These are phyloP conservation scores for Nasonovia ribisnigri DNA, from an alignment of 2,888 invertebrate species.

Conservation along the genomic window DNA sequence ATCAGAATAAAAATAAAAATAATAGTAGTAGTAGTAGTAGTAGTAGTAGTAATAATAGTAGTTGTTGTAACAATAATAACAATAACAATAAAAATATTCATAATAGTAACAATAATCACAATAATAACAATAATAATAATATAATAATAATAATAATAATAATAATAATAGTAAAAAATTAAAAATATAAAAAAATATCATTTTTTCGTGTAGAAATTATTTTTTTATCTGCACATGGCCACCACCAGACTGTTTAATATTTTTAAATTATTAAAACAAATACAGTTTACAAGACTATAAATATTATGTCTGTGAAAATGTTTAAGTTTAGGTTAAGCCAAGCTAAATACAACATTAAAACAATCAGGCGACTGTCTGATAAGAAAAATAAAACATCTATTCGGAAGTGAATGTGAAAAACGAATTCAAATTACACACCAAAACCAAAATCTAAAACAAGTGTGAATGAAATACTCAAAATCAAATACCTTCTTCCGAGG, in stretches of 20 bases:
- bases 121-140: neutral
- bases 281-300: conserved; percentile 39
- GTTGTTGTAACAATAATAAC: neutral
- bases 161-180: conserved; percentile 24
- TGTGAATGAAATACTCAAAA: conserved; percentile 41
- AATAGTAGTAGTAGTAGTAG: neutral
- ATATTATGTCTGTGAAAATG: conserved; percentile 27
- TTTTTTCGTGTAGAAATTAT: neutral
- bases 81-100: conserved; percentile 9
- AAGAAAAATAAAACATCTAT: conserved; percentile 49
- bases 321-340: conserved; percentile 61
- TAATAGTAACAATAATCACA: neutral
- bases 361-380: conserved; percentile 56
- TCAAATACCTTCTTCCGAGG: conserved; percentile 64
- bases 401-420: conserved; percentile 61
- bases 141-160: neutral
- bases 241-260: conserved; percentile 62
- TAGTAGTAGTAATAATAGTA: neutral
- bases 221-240: conserved; percentile 40
- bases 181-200: neutral
- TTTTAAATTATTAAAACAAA: conserved; percentile 54
- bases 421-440: conserved; percentile 61
- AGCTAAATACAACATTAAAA: conserved; percentile 62
- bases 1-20: too few species aligned
- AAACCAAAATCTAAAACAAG: conserved; percentile 61